phyloP scores from a whole-genome alignment of 2,113 vertebrate genomes.

The Pollachius pollachius region DNA sequence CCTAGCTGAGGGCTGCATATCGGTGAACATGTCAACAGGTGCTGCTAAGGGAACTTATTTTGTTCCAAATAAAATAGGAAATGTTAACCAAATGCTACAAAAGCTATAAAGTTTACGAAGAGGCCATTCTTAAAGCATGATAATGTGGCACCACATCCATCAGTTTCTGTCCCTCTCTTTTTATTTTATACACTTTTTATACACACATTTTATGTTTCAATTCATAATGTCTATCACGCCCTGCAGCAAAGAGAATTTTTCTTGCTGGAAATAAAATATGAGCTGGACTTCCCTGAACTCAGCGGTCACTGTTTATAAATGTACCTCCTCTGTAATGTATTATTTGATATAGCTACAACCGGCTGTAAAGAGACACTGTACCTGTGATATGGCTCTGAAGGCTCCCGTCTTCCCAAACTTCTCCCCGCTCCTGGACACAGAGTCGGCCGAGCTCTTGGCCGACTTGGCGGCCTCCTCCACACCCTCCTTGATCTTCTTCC shows the following conservation, averaged over 20 bases:
- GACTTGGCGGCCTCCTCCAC: conserved; percentile 91
- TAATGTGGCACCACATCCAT: not conserved
- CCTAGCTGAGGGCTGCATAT: too few species aligned
- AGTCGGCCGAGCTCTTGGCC: conserved; percentile 89
- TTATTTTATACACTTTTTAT: too few species aligned
- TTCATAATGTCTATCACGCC: too few species aligned
- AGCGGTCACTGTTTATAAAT: not conserved
- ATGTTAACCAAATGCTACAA: too few species aligned
- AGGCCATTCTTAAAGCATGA: not conserved
- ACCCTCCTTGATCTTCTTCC: conserved; percentile 89
- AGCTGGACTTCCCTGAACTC: not conserved
- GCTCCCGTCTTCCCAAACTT: conserved; percentile 86
- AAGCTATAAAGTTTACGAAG: too few species aligned
- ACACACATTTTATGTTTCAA: too few species aligned
- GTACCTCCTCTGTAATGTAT: too few species aligned
- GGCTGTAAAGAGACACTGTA: conserved; percentile 33
- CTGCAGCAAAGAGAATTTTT: too few species aligned
- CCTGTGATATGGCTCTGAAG: conserved; percentile 91
- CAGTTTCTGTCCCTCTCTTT: too few species aligned
- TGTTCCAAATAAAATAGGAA: not conserved
- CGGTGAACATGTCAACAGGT: too few species aligned
- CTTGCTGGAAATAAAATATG: too few species aligned
- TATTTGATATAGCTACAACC: too few species aligned
- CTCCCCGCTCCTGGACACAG: conserved; percentile 84
- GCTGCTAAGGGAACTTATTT: not conserved